Evolutionary conservation across 2,888 invertebrate species (phyloP), one percentile per base, ranked within the genome.

Genomic region (Hymenopus coronatus): DNA sequence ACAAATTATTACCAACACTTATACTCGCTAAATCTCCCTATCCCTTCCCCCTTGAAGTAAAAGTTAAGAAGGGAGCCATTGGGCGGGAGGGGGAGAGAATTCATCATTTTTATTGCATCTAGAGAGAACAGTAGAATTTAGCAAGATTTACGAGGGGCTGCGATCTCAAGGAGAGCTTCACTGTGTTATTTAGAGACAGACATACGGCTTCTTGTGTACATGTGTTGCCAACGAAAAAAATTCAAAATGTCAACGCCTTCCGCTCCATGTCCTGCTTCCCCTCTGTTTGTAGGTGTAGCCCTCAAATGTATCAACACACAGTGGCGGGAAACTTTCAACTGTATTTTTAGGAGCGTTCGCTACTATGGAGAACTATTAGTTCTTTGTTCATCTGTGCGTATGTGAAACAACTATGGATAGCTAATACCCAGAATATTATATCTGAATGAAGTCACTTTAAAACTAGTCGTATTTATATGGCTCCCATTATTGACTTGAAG

Each of bases 171-270:
- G 15, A 54, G 54, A 25, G 4, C 54, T 15, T 25, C 54, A 70
- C 54, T 70, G 54, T 70, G 54, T 70, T 70, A 70, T 70, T 70
- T 70, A 70, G 20, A 70, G 54, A 54, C 54, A 70, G 20, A 70
- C 54, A 70, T 25, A 70, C 54, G 54, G 20, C 54, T 70, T 70
- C 54, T 70, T 70, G 54, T 70, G 54, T 70, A 70, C 54, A 70
- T 70, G 54, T 70, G 54, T 70, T 46, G 81, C 46, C 46, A 28
- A 54, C 27, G 85, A 70, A 30, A 54, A 20, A 86, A 86, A 81
- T 81, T 81, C 86, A 81, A 86, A 81, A 86, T 86, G 86, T 81
- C 86, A 86, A n/a, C 85, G 40, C 86, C 81, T 86, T 81, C 81
- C 86, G 81, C 15, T 86, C 81, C 54, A 81, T 28, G 86, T 28